These are phyloP conservation scores for Meloidogyne floridensis DNA, from an alignment of 1,140 invertebrate species.

Conservation along the genomic window DNA sequence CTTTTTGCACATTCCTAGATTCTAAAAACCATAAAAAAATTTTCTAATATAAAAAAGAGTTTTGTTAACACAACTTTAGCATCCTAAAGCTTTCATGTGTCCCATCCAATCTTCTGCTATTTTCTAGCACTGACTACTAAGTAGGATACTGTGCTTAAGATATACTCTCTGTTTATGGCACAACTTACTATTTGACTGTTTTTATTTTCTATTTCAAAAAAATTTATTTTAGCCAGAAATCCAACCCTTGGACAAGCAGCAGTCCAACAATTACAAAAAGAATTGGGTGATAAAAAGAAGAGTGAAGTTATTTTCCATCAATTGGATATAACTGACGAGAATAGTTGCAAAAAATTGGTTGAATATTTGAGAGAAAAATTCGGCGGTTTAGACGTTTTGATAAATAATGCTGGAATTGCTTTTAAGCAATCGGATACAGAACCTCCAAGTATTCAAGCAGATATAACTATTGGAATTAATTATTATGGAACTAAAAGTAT, in stretches of 20 bases:
- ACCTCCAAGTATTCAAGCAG: conserved; percentile 74
- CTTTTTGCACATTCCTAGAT: too few relatives aligned
- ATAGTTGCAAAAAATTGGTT: conserved; percentile 71
- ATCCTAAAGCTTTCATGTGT: too few relatives aligned
- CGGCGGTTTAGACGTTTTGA: conserved; percentile 77
- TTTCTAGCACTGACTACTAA: too few relatives aligned
- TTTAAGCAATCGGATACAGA: conserved; percentile 72
- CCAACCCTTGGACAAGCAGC: conserved; percentile 41
- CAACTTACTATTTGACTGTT: too few relatives aligned
- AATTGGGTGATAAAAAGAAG: conserved; percentile 27
- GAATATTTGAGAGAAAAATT: conserved; percentile 73
- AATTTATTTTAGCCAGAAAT: conserved; percentile 41
- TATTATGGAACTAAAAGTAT: conserved; percentile 69
- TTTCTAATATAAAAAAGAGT: too few relatives aligned
- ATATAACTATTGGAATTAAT: conserved; percentile 72
- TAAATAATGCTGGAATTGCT: conserved; percentile 83
- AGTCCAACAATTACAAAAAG: conserved; percentile 38
- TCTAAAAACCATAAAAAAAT: too few relatives aligned
- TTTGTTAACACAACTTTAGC: too few relatives aligned
- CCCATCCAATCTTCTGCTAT: too few relatives aligned
- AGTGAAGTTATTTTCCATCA: conserved; percentile 44
- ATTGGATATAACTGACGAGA: conserved; percentile 72
- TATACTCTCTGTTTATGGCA: too few relatives aligned
- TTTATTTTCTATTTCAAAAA: too few relatives aligned
- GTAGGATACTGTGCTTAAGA: too few relatives aligned